Evolutionary conservation across 1,140 invertebrate genomes (phyloP).

Genomic region (Drosophila quadrilineata): DNA sequence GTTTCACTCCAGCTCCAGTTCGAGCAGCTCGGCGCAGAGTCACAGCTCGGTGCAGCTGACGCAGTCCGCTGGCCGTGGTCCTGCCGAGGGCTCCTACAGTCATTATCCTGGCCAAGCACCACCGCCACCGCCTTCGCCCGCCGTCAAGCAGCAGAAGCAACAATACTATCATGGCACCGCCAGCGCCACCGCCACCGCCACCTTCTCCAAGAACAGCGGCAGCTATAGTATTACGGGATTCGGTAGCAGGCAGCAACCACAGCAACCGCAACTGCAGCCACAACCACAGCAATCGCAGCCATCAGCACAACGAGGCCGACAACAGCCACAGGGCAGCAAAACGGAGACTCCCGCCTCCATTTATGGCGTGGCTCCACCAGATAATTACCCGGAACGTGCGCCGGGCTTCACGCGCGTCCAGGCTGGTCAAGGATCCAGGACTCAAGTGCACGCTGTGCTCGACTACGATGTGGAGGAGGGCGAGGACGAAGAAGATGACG

Average conservation of each 20-base stretch:
- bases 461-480: conserved; percentile 81
- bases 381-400: conserved; percentile 69
- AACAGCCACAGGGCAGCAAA: conserved; percentile 23
- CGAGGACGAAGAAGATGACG: conserved; percentile 73
- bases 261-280: conserved; percentile 16
- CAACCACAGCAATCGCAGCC: conserved; percentile 28
- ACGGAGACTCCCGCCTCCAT: conserved; percentile 58
- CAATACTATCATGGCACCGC: conserved; percentile 65
- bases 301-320: conserved; percentile 24
- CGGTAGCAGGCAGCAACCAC: conserved; percentile 49
- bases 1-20: conserved; percentile 55
- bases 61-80: conserved; percentile 48
- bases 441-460: conserved; percentile 79
- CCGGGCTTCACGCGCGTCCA: conserved; percentile 79
- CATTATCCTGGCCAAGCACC: conserved; percentile 48
- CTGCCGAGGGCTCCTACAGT: conserved; percentile 58
- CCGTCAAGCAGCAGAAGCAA: conserved; percentile 51
- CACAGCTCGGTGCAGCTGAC: conserved; percentile 56
- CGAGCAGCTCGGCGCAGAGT: conserved; percentile 43
- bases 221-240: conserved; percentile 72
- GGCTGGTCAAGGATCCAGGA: conserved; percentile 74
- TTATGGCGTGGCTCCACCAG: conserved; percentile 57
- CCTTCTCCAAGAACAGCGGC: conserved; percentile 63
- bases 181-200: conserved; percentile 58
- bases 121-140: conserved; percentile 1